Evolutionary conservation across 1,140 invertebrate species (phyloP).

Genomic region (Cydia splendana): DNA sequence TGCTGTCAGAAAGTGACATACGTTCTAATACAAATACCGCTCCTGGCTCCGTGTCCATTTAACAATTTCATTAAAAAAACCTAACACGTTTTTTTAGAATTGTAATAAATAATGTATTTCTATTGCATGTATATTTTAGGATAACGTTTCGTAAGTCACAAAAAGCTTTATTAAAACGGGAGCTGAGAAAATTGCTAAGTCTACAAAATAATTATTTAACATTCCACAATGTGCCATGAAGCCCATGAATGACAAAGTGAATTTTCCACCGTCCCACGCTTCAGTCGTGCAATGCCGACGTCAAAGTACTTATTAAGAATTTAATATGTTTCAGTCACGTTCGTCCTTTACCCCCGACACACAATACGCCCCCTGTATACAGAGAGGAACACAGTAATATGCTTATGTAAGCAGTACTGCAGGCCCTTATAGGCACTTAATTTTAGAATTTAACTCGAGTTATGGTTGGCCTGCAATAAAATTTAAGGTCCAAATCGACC

Average conservation of each 20-base stretch:
- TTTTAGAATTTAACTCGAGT: background rate
- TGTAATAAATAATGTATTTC: too few relatives aligned
- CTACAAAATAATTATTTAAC: slow-evolving; percentile 3
- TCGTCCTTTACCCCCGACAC: slow-evolving; percentile 16
- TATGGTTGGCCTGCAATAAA: background rate
- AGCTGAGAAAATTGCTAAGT: background rate
- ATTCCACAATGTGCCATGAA: background rate
- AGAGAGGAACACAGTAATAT: background rate
- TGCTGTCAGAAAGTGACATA: too few relatives aligned
- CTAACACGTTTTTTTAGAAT: too few relatives aligned
- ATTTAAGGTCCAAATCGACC: too few relatives aligned
- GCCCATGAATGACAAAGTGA: background rate
- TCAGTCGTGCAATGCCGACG: background rate
- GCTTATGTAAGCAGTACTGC: background rate
- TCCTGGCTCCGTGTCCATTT: too few relatives aligned
- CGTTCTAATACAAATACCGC: too few relatives aligned
- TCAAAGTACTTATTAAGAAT: slow-evolving; percentile 4
- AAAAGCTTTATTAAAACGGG: background rate
- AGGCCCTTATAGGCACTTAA: background rate
- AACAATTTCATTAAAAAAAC: too few relatives aligned
- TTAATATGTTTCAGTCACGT: slow-evolving; percentile 26
- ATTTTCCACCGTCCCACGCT: background rate
- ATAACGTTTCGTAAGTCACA: background rate
- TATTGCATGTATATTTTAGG: too few relatives aligned
- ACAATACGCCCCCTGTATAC: slow-evolving; percentile 2